Evolutionary conservation across 2,797 vertebrate species (phyloP).

Genomic region (Sebastiscus tertius): DNA sequence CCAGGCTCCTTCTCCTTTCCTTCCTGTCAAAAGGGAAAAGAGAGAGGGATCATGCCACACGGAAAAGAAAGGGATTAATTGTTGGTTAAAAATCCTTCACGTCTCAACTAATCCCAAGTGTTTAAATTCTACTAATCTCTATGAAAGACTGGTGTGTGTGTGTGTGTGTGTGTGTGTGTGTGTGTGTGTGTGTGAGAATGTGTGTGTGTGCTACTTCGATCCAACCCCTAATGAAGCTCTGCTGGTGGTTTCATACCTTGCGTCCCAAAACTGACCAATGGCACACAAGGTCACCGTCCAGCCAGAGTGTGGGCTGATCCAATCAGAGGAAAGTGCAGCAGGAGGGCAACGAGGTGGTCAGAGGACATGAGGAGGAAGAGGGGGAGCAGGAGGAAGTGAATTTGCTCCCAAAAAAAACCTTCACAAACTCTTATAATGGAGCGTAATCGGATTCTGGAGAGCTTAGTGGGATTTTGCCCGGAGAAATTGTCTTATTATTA

Average conservation of each 20-base stretch:
- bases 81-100: conserved; percentile 61
- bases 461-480: conserved; percentile 67
- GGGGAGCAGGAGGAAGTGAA: conserved; percentile 16
- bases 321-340: conserved; percentile 58
- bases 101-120: conserved; percentile 66
- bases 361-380: conserved; percentile 33
- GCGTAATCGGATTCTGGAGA: conserved; percentile 64
- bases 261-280: conserved; percentile 66
- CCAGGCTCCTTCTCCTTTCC: background rate
- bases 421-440: conserved; percentile 48
- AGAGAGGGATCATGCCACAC: conserved; percentile 44
- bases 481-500: conserved; percentile 66
- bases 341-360: conserved; percentile 32
- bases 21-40: conserved; percentile 10
- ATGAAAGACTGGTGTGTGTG: conserved; percentile 35
- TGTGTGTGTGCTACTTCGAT: background rate
- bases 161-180: background rate
- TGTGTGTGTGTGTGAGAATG: background rate
- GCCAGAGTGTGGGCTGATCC: conserved; percentile 71
- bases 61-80: conserved; percentile 63
- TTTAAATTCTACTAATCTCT: conserved; percentile 65
- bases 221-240: conserved; percentile 37
- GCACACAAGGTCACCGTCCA: conserved; percentile 54
- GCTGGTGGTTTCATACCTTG: conserved; percentile 63
- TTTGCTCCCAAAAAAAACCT: conserved; percentile 32